Conservation (phyloP, 2,113 vertebrate species). For the Larimichthys polyactis region DNA sequence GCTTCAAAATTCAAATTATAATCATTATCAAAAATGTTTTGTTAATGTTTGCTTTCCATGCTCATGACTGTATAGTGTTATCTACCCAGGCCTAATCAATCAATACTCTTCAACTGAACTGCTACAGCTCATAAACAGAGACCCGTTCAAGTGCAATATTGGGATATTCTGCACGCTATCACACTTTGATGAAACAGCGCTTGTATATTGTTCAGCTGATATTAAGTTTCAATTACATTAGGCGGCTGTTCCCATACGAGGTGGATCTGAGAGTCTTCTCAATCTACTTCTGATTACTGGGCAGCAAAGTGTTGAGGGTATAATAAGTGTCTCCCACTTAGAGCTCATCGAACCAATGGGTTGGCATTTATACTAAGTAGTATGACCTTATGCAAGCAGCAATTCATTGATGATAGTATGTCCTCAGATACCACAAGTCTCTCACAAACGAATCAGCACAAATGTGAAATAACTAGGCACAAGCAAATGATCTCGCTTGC, state of each 20-base stretch:
- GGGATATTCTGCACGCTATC: background rate
- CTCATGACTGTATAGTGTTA: background rate
- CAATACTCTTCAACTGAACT: background rate
- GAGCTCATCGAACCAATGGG: constrained; percentile 19
- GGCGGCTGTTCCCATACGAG: constrained; percentile 3
- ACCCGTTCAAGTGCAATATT: background rate
- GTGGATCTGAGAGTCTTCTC: constrained; percentile 13
- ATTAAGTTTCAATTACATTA: constrained; percentile 25
- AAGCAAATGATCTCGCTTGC: background rate
- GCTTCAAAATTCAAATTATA: background rate
- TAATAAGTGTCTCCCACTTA: constrained; percentile 20
- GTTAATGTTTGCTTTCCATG: background rate
- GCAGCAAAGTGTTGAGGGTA: background rate
- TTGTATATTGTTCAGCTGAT: constrained; percentile 5
- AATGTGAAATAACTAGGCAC: constrained; percentile 10
- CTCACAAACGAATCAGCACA: constrained; percentile 8
- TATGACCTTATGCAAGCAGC: constrained; percentile 30
- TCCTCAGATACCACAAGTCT: constrained; percentile 1
- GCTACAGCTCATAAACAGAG: background rate
- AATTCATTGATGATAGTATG: constrained; percentile 11
- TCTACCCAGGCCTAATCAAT: background rate
- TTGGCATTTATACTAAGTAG: constrained; percentile 19
- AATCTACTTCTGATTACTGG: constrained; percentile 30
- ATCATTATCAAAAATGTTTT: background rate
- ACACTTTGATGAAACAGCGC: background rate